phyloP scores from a whole-genome alignment of 2,797 vertebrate species.

The Premnoplex brunnescens region DNA sequence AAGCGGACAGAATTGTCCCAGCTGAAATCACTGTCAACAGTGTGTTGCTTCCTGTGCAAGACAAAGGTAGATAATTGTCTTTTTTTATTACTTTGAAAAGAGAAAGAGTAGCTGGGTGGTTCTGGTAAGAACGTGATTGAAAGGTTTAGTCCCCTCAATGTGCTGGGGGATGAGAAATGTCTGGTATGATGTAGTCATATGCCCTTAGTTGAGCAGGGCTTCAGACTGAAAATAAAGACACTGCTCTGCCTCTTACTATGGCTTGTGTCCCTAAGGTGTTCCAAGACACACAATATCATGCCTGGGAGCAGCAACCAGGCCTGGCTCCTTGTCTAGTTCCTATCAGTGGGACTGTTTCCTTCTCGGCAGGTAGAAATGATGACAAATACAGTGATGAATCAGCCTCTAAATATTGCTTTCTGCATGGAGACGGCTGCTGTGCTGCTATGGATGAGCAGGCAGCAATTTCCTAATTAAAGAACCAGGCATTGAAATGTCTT shows the following conservation, averaged over 20 bases:
- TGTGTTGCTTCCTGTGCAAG: background rate
- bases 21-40: background rate
- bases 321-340: background rate
- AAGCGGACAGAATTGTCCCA: background rate
- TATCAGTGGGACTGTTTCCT: slow-evolving; percentile 5
- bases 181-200: background rate
- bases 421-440: slow-evolving; percentile 16
- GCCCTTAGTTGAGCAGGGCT: background rate
- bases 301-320: background rate
- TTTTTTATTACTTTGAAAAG: background rate
- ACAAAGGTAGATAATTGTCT: background rate
- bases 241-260: background rate
- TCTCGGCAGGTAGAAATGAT: slow-evolving; percentile 41
- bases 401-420: slow-evolving; percentile 43
- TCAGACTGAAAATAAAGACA: background rate
- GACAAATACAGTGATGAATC: slow-evolving; percentile 54
- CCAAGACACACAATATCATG: background rate
- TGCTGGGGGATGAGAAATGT: background rate
- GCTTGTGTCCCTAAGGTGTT: background rate
- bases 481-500: background rate
- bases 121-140: background rate
- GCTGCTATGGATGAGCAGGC: slow-evolving; percentile 33
- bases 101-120: background rate
- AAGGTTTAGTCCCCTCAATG: background rate
- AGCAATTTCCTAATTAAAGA: slow-evolving; percentile 39